phyloP scores from a whole-genome alignment of 2,888 invertebrate genomes.

The Brenthis hecate region DNA sequence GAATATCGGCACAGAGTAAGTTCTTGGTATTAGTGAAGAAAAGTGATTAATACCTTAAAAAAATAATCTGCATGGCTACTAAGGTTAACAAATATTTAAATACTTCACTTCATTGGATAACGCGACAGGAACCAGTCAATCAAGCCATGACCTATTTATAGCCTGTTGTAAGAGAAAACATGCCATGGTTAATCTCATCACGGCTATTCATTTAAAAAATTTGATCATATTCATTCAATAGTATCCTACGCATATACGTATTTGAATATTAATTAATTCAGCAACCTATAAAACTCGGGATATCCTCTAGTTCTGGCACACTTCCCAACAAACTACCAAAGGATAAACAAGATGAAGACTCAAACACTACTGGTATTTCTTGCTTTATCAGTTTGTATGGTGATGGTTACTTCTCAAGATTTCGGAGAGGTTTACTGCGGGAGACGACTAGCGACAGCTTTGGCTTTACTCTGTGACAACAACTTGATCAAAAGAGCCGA shows the following conservation, averaged over 20 bases:
- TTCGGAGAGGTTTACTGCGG: slow-evolving; percentile 21
- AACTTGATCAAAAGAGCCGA: slow-evolving; percentile 37
- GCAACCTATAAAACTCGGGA: not conserved
- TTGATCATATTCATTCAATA: not conserved
- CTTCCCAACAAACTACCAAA: not conserved
- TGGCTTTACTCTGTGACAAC: slow-evolving; percentile 39
- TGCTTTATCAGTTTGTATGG: not conserved
- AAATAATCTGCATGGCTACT: not conserved
- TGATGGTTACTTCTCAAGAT: slow-evolving; percentile 5
- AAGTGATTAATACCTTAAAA: slow-evolving; percentile 13
- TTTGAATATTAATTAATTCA: slow-evolving; percentile 5
- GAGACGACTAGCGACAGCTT: slow-evolving; percentile 38
- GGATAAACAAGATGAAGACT: slow-evolving; percentile 25
- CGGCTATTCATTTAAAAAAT: too few species aligned
- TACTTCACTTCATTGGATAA: not conserved
- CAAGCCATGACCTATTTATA: not conserved
- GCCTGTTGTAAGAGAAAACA: not conserved
- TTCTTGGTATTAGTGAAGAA: too few species aligned
- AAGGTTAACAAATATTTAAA: not conserved
- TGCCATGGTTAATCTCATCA: too few species aligned
- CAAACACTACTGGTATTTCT: slow-evolving; percentile 4
- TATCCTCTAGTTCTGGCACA: not conserved
- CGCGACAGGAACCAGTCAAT: not conserved
- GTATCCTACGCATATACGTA: not conserved
- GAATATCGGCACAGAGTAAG: too few species aligned